These are phyloP conservation scores for Cerastis rubricosa DNA, from an alignment of 2,888 invertebrate species.

Conservation along the genomic window DNA sequence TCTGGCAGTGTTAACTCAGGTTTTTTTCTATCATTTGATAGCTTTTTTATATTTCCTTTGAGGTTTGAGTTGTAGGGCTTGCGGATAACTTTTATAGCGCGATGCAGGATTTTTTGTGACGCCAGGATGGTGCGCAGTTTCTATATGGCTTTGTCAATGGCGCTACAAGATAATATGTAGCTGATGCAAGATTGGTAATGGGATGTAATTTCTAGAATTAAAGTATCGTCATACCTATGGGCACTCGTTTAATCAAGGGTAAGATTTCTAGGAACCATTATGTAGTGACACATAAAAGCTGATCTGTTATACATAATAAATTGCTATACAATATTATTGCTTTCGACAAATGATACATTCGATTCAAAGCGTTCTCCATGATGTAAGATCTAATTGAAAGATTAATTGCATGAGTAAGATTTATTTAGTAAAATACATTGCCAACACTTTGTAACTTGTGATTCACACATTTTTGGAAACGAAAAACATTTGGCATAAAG, in stretches of 20 bases:
- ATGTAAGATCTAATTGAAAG: background rate
- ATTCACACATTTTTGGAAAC: slow-evolving; percentile 42
- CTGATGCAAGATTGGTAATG: background rate
- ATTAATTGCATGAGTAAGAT: slow-evolving; percentile 13
- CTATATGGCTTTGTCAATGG: background rate
- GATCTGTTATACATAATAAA: background rate
- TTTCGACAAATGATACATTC: background rate
- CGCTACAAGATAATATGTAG: background rate
- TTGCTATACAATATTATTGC: background rate
- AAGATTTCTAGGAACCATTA: background rate
- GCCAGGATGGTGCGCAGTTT: background rate
- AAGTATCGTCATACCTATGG: background rate
- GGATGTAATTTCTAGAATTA: background rate
- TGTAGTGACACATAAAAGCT: background rate
- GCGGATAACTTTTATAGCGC: background rate
- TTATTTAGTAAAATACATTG: slow-evolving; percentile 13
- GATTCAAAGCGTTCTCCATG: background rate
- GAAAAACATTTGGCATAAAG: slow-evolving; percentile 21
- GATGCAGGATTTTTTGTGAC: background rate
- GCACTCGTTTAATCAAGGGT: background rate
- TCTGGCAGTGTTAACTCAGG: too few relatives aligned
- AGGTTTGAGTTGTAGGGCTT: background rate
- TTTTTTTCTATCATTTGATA: too few relatives aligned
- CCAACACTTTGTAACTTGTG: slow-evolving; percentile 29
- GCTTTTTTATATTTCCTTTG: background rate